Conservation (phyloP, 2,113 vertebrate genomes). For the Lichenostomus cassidix region DNA sequence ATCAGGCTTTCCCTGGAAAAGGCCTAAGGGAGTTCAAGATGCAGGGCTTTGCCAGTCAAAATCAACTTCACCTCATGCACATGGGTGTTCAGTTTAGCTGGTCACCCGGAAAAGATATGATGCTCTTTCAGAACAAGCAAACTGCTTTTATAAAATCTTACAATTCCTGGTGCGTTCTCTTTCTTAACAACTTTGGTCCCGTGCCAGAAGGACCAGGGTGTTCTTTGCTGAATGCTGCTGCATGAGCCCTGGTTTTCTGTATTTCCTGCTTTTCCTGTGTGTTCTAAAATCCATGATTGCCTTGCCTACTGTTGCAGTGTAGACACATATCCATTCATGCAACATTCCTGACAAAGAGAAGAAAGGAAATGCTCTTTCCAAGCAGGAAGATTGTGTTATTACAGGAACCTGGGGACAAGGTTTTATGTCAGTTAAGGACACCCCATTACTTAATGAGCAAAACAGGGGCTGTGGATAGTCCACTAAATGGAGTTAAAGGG, state of each 20-base stretch:
- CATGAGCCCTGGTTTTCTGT: background rate
- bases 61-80: background rate
- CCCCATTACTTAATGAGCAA: background rate
- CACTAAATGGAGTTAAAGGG: background rate
- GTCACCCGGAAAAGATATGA: background rate
- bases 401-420: background rate
- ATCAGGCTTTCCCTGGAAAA: background rate
- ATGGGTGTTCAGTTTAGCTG: background rate
- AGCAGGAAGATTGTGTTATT: background rate
- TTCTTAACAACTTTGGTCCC: background rate
- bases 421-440: background rate
- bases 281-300: background rate
- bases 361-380: background rate
- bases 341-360: background rate
- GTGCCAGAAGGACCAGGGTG: background rate
- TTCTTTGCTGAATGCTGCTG: background rate
- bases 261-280: background rate
- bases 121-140: background rate
- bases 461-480: background rate
- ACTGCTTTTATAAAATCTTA: background rate
- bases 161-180: background rate
- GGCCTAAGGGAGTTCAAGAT: background rate
- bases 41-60: background rate
- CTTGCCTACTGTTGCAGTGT: background rate
- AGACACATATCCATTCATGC: background rate